Conservation (phyloP, 2,888 invertebrate genomes). For the Drosophila planitibia region DNA sequence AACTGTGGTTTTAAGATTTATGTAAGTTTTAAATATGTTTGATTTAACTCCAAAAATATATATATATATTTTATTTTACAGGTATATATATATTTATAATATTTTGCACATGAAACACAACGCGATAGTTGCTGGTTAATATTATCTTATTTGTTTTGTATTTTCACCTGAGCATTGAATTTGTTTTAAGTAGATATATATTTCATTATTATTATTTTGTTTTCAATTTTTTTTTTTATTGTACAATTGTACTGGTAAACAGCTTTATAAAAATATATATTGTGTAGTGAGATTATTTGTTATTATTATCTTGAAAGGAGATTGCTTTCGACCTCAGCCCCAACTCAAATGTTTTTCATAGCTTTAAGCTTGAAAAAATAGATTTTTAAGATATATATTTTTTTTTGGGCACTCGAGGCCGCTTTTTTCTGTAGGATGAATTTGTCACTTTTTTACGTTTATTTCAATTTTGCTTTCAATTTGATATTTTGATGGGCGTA, state of each 20-base stretch:
- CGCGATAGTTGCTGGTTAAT: conserved; percentile 48
- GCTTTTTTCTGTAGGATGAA: not conserved
- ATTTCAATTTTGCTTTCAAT: conserved; percentile 1
- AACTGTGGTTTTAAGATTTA: conserved; percentile 25
- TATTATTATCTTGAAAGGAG: conserved; percentile 4
- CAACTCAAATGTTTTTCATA: conserved; percentile 18
- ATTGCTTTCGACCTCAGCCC: conserved; percentile 19
- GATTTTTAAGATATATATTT: not conserved
- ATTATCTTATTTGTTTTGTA: conserved; percentile 19
- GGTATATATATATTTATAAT: conserved; percentile 33
- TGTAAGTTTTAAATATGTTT: conserved; percentile 24
- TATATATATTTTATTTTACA: conserved; percentile 38
- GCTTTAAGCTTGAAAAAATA: conserved; percentile 4
- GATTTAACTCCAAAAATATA: conserved; percentile 69
- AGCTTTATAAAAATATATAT: conserved; percentile 68
- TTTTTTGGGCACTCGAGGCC: not conserved
- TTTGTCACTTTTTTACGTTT: conserved; percentile 20
- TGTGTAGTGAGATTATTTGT: conserved; percentile 23
- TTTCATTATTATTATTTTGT: not conserved
- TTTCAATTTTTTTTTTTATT: conserved; percentile 21
- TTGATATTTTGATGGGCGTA: not conserved
- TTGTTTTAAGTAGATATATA: conserved; percentile 19
- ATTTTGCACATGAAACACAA: conserved; percentile 75
- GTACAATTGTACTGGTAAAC: conserved; percentile 49
- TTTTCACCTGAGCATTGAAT: conserved; percentile 69